A percentile compares a stretch with the other conserved stretches of the same genome.
Evolutionary conservation across 2,113 vertebrate species (phyloP).

Genomic region (Apistogramma diplotaenia): DNA sequence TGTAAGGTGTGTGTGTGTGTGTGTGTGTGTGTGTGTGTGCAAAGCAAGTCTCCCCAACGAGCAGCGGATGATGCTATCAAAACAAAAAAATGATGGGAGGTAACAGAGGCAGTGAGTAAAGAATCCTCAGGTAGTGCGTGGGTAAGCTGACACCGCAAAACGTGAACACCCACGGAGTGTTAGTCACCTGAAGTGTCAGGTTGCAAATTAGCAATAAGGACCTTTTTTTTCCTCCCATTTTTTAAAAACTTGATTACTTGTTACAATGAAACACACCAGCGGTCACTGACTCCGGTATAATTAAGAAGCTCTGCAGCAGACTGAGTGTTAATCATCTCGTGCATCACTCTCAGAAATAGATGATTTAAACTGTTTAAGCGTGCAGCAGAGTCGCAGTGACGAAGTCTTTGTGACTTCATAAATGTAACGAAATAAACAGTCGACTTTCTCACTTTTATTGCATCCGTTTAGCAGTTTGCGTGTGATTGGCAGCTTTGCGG

Average conservation of each 20-base stretch:
- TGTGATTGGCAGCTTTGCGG: constrained; percentile 44
- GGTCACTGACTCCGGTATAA: neutral
- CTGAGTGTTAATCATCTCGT: neutral
- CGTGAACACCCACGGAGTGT: neutral
- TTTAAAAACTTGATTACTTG: neutral
- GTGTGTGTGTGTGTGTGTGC: neutral
- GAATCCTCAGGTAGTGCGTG: neutral
- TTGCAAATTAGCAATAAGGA: neutral
- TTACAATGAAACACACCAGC: neutral
- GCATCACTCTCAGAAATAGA: constrained; percentile 3
- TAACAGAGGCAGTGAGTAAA: neutral
- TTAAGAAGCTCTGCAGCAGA: constrained; percentile 8
- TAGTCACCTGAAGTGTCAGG: neutral
- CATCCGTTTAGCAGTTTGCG: constrained; percentile 13
- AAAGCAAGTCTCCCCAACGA: neutral
- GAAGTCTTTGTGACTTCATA: neutral
- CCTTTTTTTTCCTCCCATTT: neutral
- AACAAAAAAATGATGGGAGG: too few relatives aligned
- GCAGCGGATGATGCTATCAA: neutral
- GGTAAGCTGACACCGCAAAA: neutral
- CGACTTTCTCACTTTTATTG: neutral
- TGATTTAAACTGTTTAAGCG: constrained; percentile 25
- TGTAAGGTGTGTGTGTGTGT: neutral
- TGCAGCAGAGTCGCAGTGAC: neutral
- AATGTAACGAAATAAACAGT: neutral